These are phyloP conservation scores for Leptestheria dahalacensis DNA, from an alignment of 1,140 invertebrate genomes.

Conservation along the genomic window DNA sequence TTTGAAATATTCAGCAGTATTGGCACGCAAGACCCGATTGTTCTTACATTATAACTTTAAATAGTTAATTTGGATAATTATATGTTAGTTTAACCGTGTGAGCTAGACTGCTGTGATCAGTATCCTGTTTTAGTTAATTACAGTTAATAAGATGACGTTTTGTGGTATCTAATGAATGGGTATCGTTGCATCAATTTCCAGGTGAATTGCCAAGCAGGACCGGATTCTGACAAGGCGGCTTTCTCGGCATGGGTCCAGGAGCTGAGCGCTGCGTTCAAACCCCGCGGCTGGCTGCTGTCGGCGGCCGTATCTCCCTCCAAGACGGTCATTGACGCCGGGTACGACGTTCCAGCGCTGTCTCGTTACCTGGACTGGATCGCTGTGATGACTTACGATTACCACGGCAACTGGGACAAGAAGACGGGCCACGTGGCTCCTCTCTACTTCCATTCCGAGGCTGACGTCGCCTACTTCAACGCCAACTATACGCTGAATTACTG, in stretches of 20 bases:
- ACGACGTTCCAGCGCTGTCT: slow-evolving; percentile 52
- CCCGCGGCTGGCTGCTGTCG: slow-evolving; percentile 41
- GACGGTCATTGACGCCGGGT: slow-evolving; percentile 40
- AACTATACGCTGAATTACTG: slow-evolving; percentile 36
- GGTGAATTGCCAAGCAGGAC: slow-evolving; percentile 40
- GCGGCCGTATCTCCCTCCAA: slow-evolving; percentile 42
- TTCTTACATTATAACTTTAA: too few relatives aligned
- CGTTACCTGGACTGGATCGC: slow-evolving; percentile 70
- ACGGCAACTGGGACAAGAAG: slow-evolving; percentile 78
- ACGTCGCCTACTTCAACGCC: slow-evolving; percentile 57
- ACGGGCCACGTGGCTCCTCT: slow-evolving; percentile 76
- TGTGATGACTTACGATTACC: slow-evolving; percentile 68
- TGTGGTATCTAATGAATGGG: too few relatives aligned
- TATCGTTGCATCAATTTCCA: slow-evolving; percentile 19
- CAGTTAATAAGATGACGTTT: too few relatives aligned
- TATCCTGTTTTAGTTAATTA: too few relatives aligned
- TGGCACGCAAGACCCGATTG: too few relatives aligned
- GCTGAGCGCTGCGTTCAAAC: slow-evolving; percentile 52
- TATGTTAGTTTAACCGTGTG: too few relatives aligned
- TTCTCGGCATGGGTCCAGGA: slow-evolving; percentile 58
- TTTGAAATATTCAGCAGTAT: too few relatives aligned
- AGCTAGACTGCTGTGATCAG: too few relatives aligned
- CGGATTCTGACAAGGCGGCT: slow-evolving; percentile 37
- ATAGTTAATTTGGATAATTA: too few relatives aligned
- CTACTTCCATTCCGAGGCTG: slow-evolving; percentile 52